phyloP scores from a whole-genome alignment of 2,888 invertebrate species.

The Lobophora halterata region DNA sequence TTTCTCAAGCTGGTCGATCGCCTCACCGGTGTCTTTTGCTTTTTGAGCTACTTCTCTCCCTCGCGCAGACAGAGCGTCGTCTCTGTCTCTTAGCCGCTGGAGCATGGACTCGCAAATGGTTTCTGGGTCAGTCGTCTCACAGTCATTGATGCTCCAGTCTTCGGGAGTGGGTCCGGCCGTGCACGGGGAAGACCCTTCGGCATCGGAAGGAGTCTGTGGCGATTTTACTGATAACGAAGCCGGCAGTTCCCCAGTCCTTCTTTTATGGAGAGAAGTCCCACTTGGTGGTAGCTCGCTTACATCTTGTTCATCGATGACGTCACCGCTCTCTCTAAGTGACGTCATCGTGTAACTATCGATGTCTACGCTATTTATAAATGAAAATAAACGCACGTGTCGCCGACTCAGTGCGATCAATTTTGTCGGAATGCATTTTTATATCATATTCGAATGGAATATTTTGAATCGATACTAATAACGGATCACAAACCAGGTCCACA shows the following conservation, averaged over 20 bases:
- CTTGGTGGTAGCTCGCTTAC: slow-evolving; percentile 61
- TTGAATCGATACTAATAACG: slow-evolving; percentile 10
- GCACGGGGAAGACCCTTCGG: slow-evolving; percentile 69
- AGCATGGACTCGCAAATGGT: slow-evolving; percentile 65
- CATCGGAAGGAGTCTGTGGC: slow-evolving; percentile 64
- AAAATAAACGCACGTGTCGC: slow-evolving; percentile 71
- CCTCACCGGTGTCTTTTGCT: slow-evolving; percentile 82
- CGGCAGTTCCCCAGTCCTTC: slow-evolving; percentile 69
- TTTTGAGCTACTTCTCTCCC: slow-evolving; percentile 79
- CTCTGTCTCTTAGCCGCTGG: slow-evolving; percentile 60
- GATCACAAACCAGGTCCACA: slow-evolving; percentile 17
- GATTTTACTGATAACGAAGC: slow-evolving; percentile 62
- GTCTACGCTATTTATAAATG: slow-evolving; percentile 68
- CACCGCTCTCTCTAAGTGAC: slow-evolving; percentile 60
- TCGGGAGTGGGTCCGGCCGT: slow-evolving; percentile 64
- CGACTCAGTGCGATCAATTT: slow-evolving; percentile 44
- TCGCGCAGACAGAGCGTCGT: slow-evolving; percentile 73
- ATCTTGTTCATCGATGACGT: slow-evolving; percentile 52
- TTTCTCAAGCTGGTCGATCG: slow-evolving; percentile 90
- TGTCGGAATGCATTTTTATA: slow-evolving; percentile 64
- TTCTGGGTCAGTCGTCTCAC: slow-evolving; percentile 55
- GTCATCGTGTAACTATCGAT: slow-evolving; percentile 54
- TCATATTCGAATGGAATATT: slow-evolving; percentile 25
- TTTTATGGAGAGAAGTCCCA: slow-evolving; percentile 68
- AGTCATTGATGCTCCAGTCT: slow-evolving; percentile 55